Percentiles rank a stretch among this genome's conserved stretches.
phyloP scores from a whole-genome alignment of 2,797 vertebrate genomes.

The Cryptoblepharus egeriae region DNA sequence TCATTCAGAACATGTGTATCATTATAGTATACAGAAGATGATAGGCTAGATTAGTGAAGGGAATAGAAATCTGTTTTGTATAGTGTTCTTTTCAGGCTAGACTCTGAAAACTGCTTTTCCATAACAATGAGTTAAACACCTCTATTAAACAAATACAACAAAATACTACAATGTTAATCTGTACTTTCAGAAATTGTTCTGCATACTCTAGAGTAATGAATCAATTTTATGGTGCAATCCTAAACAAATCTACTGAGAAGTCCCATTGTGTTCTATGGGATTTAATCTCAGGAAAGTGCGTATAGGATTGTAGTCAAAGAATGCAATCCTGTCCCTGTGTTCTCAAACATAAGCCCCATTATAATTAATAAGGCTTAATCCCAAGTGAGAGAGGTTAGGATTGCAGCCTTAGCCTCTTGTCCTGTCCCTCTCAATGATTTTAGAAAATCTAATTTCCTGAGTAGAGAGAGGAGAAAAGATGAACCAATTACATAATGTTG shows the following conservation, averaged over 20 bases:
- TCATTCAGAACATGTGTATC: background rate
- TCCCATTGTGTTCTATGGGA: too few species aligned
- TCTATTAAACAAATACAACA: background rate
- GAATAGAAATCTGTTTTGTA: background rate
- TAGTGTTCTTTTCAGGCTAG: background rate
- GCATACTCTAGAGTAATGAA: background rate
- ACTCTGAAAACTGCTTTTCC: slow-evolving; percentile 1
- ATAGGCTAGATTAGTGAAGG: slow-evolving; percentile 4
- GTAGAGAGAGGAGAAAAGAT: background rate
- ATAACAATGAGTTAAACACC: slow-evolving; percentile 30
- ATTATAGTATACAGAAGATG: background rate
- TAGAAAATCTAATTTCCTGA: background rate
- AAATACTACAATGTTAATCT: slow-evolving; percentile 9
- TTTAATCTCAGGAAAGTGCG: too few species aligned
- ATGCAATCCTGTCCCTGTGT: too few species aligned
- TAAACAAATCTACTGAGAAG: too few species aligned
- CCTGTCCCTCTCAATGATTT: background rate
- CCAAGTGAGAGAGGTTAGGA: too few species aligned
- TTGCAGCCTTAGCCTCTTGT: too few species aligned
- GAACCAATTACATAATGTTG: background rate
- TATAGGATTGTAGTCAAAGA: too few species aligned
- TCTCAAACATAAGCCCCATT: too few species aligned
- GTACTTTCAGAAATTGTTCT: background rate
- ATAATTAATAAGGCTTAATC: too few species aligned
- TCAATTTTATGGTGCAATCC: background rate